Evolutionary conservation across 2,888 invertebrate genomes (phyloP).

Genomic region (Aelia acuminata): DNA sequence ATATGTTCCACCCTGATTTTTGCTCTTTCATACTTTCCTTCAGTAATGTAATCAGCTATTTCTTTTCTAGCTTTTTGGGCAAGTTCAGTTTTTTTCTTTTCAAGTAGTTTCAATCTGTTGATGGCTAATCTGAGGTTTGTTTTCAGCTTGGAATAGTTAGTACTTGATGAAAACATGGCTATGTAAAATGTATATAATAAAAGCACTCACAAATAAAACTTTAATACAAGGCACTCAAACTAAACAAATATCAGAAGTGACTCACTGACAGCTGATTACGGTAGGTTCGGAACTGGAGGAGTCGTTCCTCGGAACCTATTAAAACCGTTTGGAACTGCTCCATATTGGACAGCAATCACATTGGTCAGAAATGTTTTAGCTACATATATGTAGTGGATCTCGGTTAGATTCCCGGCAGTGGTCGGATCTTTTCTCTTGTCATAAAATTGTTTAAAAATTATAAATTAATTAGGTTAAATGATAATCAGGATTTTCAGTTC

Average conservation of each 20-base stretch:
- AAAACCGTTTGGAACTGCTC: too few relatives aligned
- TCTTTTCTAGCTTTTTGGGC: slow-evolving; percentile 96
- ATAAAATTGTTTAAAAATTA: too few relatives aligned
- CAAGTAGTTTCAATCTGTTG: slow-evolving; percentile 93
- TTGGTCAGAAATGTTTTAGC: too few relatives aligned
- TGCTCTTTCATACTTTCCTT: slow-evolving; percentile 89
- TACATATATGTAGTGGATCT: too few relatives aligned
- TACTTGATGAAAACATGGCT: slow-evolving; percentile 89
- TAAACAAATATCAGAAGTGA: background rate
- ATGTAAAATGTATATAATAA: too few relatives aligned
- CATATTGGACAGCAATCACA: too few relatives aligned
- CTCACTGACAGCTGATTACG: slow-evolving; percentile 9
- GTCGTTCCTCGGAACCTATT: too few relatives aligned
- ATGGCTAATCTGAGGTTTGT: slow-evolving; percentile 94
- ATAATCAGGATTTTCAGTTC: too few relatives aligned
- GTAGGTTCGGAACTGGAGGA: too few relatives aligned
- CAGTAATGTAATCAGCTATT: slow-evolving; percentile 94
- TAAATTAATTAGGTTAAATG: too few relatives aligned
- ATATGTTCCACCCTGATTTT: slow-evolving; percentile 99
- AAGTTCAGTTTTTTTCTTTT: slow-evolving; percentile 98
- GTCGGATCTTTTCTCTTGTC: too few relatives aligned
- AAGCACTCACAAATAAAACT: background rate
- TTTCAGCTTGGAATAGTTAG: slow-evolving; percentile 96
- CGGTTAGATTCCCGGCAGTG: too few relatives aligned
- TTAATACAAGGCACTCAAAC: background rate